Conservation (phyloP, 2,797 vertebrate species). For the Sibirionetta formosa region DNA sequence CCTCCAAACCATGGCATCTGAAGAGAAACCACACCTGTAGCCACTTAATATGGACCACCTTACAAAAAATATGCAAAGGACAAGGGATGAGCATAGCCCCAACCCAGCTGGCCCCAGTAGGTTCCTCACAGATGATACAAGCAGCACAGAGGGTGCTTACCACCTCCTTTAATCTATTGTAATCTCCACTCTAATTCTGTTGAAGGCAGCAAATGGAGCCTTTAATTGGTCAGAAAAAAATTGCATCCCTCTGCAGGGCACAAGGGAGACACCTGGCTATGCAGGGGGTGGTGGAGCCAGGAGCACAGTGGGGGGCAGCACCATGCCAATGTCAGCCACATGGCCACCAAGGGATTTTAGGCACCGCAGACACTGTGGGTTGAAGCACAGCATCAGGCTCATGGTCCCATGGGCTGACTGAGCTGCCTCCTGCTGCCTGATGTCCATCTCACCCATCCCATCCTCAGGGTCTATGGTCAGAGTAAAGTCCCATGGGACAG, state of each 20-base stretch:
- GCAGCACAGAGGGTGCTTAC: not conserved
- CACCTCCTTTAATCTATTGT: not conserved
- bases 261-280: not conserved
- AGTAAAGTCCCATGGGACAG: fast-evolving
- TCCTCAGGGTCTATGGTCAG: fast-evolving
- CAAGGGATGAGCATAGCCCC: not conserved
- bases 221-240: constrained; percentile 52
- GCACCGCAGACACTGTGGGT: not conserved
- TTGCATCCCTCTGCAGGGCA: not conserved
- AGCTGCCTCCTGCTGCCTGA: not conserved
- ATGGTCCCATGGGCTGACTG: not conserved
- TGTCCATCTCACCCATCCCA: fast-evolving
- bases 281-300: not conserved
- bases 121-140: not conserved
- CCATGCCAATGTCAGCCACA: fast-evolving
- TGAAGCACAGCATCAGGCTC: not conserved
- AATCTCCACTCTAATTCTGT: not conserved
- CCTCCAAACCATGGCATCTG: fast-evolving
- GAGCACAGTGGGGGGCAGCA: not conserved
- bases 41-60: too few relatives aligned
- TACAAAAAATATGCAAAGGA: not conserved
- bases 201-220: constrained; percentile 14
- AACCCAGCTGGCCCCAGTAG: not conserved
- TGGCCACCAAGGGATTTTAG: not conserved
- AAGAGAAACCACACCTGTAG: not conserved